Evolutionary conservation across 1,140 invertebrate species (phyloP), one percentile per base, ranked within the genome.

Genomic region (Nasonia longicornis): DNA sequence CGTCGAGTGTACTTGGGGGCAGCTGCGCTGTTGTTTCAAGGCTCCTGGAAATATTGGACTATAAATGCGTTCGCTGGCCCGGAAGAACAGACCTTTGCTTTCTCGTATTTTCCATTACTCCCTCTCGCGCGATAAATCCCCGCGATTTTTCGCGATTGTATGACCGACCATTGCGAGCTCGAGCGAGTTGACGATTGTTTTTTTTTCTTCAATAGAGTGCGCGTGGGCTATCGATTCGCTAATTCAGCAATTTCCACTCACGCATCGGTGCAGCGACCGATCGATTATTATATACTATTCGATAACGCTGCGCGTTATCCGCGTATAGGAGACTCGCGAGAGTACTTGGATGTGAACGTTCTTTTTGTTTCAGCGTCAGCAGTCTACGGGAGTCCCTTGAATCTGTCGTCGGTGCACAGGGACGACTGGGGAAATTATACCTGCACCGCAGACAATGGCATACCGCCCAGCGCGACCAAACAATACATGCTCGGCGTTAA

Each of bases 391-490:
- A 92, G 93, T 64, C 92, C 93, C 6, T 90, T 98, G 52, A 96
- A 96, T 88, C 94, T 98, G 78, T 95, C 94, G 1, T 92, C 93
- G 85, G 94, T 97, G 10, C 96, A 94, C 35, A 92, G 97, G 73
- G 94, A 94, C 85, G 96, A 98, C 87, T 97, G 97, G 92, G 97
- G 96, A 71, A 93, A 93, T 38, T 98, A 98, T 87, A 93, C 94
- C 14, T 98, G 97, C 85, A 93, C 95, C 31, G 97, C 97, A 58
- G 94, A 96, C 88, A 98, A 98, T 89, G 97, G 97, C 2, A 93
- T 98, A 85, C 94, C 95, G 22, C 97, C 97, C 0, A 91, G 94
- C 63, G 95, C 94, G 52, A 95, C 94, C 87, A 95, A 96, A 89
- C 95, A 93, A 52, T 96, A 95, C 82, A 93, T 93, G 75, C 92